Evolutionary conservation across 2,888 invertebrate species (phyloP).

Genomic region (Drosophila picticornis): DNA sequence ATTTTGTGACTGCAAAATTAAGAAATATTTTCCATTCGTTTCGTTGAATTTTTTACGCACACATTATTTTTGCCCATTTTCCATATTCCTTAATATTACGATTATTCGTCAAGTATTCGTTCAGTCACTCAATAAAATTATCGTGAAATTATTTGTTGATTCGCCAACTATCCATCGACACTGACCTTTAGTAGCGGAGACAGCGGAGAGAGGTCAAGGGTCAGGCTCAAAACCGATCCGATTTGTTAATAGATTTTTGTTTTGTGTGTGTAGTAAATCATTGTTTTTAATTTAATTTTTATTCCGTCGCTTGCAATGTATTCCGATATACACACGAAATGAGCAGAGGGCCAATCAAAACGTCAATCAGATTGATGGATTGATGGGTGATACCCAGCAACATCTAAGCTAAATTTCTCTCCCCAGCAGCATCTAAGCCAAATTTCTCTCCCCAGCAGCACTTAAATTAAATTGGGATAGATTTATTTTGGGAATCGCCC

Average conservation of each 20-base stretch:
- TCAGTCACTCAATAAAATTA: too few relatives aligned
- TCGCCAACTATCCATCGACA: slow-evolving; percentile 20
- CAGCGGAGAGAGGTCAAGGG: slow-evolving; percentile 54
- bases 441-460: slow-evolving; percentile 15
- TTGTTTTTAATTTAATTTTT: slow-evolving; percentile 54
- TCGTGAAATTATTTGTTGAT: slow-evolving; percentile 9
- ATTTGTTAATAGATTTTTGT: slow-evolving; percentile 52
- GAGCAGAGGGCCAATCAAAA: slow-evolving; percentile 64
- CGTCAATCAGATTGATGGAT: slow-evolving; percentile 68
- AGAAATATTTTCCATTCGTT: neutral
- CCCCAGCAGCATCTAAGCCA: slow-evolving; percentile 15
- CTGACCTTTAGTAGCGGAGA: slow-evolving; percentile 64
- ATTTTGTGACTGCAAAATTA: neutral
- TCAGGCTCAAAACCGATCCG: slow-evolving; percentile 46
- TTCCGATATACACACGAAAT: slow-evolving; percentile 28
- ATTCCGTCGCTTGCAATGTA: slow-evolving; percentile 6
- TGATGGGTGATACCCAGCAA: slow-evolving; percentile 55
- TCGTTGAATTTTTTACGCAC: neutral
- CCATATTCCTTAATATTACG: neutral
- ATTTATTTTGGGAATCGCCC: slow-evolving; percentile 48
- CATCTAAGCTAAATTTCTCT: slow-evolving; percentile 8
- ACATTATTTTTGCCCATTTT: neutral
- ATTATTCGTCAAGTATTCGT: neutral
- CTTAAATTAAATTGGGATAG: slow-evolving; percentile 29
- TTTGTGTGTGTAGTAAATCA: slow-evolving; percentile 54